A percentile compares a stretch with the other conserved stretches of the same genome.
phyloP scores from a whole-genome alignment of 2,113 vertebrate genomes.

The Dicentrarchus labrax region DNA sequence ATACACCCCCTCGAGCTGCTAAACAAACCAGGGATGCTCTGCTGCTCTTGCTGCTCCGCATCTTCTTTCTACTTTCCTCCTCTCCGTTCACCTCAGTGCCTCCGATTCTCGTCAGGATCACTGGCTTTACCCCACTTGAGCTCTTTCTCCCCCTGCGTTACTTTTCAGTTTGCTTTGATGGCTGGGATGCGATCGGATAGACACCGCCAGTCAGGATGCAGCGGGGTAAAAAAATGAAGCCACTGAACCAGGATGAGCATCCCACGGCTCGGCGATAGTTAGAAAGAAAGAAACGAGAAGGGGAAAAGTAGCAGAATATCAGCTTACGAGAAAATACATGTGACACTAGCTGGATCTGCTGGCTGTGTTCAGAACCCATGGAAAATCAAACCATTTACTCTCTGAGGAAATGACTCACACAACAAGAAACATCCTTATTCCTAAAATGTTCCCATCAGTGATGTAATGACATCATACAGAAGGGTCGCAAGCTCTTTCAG shows the following conservation, averaged over 20 bases:
- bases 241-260: conserved; percentile 16
- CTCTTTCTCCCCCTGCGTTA: background rate
- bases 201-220: conserved; percentile 34
- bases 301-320: background rate
- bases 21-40: conserved; percentile 38
- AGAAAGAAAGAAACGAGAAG: conserved; percentile 8
- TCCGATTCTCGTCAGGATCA: conserved; percentile 26
- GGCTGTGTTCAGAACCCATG: background rate
- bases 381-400: conserved; percentile 15
- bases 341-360: background rate
- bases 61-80: conserved; percentile 9
- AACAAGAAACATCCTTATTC: conserved; percentile 8
- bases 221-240: conserved; percentile 54
- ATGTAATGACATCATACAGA: conserved; percentile 21
- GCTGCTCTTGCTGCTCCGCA: background rate
- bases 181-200: conserved; percentile 38
- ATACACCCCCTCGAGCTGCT: conserved; percentile 26
- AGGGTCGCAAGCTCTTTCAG: conserved; percentile 16
- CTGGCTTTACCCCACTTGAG: conserved; percentile 9
- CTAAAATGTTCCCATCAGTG: conserved; percentile 35
- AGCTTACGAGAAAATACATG: conserved; percentile 8
- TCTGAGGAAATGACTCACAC: conserved; percentile 43
- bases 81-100: conserved; percentile 25
- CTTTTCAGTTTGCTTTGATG: conserved; percentile 42
- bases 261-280: background rate